Percentiles rank a stretch among this genome's conserved stretches.
phyloP scores from a whole-genome alignment of 2,888 invertebrate species.

The Drosophila tanythrix region DNA sequence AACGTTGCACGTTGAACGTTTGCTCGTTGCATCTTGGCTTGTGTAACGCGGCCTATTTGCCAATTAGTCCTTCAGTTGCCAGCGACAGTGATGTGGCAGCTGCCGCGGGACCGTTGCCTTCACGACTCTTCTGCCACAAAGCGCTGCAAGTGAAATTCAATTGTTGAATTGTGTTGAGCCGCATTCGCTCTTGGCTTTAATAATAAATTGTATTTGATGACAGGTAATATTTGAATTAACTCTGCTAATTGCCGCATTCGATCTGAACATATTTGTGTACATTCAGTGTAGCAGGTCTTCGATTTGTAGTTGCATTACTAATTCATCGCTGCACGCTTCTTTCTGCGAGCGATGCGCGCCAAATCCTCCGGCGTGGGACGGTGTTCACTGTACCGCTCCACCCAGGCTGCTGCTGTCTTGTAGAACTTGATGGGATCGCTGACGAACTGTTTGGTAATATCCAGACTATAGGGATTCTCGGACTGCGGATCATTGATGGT shows the following conservation, averaged over 20 bases:
- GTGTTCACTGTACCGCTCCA: slow-evolving; percentile 98
- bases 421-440: slow-evolving; percentile 98
- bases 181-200: neutral
- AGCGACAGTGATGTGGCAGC: slow-evolving; percentile 11
- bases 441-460: slow-evolving; percentile 97
- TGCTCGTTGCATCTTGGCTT: slow-evolving; percentile 27
- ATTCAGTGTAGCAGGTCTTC: neutral
- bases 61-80: slow-evolving; percentile 63
- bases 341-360: slow-evolving; percentile 37
- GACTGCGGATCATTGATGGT: slow-evolving; percentile 99
- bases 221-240: neutral
- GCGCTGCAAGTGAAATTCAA: slow-evolving; percentile 6
- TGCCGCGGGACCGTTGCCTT: neutral
- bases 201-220: neutral
- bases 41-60: slow-evolving; percentile 30
- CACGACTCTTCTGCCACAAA: neutral
- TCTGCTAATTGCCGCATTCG: neutral
- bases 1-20: neutral
- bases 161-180: neutral
- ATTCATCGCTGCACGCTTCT: slow-evolving; percentile 20
- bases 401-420: slow-evolving; percentile 99
- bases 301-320: neutral
- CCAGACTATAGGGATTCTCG: slow-evolving; percentile 97
- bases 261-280: neutral
- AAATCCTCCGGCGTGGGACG: slow-evolving; percentile 89